Base-by-base conservation (phyloP, 2,113 vertebrate species). In the Numida meleagris region DNA sequence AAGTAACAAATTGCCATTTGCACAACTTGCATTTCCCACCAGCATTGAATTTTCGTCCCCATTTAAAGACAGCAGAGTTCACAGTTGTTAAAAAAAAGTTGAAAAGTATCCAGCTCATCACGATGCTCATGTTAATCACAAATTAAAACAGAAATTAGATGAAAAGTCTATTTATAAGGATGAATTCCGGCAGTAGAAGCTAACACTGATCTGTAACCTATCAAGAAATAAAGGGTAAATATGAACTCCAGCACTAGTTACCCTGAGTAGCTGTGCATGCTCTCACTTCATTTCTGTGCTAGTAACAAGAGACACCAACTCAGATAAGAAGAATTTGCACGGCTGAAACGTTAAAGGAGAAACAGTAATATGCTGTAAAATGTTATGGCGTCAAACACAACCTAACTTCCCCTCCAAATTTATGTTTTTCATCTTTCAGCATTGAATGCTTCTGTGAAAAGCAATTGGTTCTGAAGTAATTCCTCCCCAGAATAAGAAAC, bases 321-420 rank as follows among this genome's bases (percentile, higher is more conserved):
- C 38, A 82, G 89, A 63, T 77, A 90, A 77, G 55, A 79, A 67
- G 48, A 80, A 77, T 81, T 89, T 73, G 65, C 82, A 72, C 85
- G 50, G 27, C 25, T 71, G 63, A 87, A 86, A 36, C 38, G 88
- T 73, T 6, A 50, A n/a, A 80, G 55, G 14, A 90, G 43, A 36
- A 90, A 72, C 11, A 81, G 43, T 29, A 82, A 82, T 24, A 71
- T 0, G 13, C 24, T 86, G 46, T 48, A 91, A 77, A 81, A 93
- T 38, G 45, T 86, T 24, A 27, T 6, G 50, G 74, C 45, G 34
- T 46, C 72, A 89, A 90, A 63, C 50, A 78, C 51, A 67, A 40
- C 4, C 20, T 12, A 43, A 48, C 31, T 71, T 93, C 71, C 36
- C n/a, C 65, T 88, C 42, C 66, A 81, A 21, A 95, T 61, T 93